Evolutionary conservation across 2,113 vertebrate genomes (phyloP).

Genomic region (Aegithalos caudatus): DNA sequence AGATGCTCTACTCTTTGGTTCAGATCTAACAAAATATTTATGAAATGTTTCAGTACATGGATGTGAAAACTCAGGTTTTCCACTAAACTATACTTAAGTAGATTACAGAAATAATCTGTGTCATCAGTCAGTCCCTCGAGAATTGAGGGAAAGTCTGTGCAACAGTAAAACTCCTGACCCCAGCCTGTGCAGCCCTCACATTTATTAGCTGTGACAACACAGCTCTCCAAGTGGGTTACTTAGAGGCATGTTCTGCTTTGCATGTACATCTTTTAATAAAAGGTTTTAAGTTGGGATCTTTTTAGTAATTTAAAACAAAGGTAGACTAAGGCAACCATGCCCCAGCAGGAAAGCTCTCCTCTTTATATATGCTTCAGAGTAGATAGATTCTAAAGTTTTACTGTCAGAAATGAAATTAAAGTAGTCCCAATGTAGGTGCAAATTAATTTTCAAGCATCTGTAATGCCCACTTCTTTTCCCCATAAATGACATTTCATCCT

Average conservation of each 20-base stretch:
- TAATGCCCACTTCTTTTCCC: not conserved
- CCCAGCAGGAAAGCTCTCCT: not conserved
- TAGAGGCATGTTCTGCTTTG: not conserved
- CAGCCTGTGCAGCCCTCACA: not conserved
- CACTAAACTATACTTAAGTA: not conserved
- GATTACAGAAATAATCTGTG: not conserved
- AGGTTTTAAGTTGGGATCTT: not conserved
- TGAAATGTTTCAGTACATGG: not conserved
- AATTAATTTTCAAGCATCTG: not conserved
- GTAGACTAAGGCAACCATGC: not conserved
- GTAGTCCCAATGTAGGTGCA: not conserved
- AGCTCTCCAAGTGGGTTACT: not conserved
- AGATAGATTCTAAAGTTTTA: not conserved
- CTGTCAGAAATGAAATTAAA: not conserved
- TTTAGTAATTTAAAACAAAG: not conserved
- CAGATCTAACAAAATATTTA: not conserved
- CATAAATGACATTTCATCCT: not conserved
- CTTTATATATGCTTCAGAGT: not conserved
- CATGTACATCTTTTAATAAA: not conserved
- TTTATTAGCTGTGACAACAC: not conserved
- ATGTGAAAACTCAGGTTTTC: not conserved
- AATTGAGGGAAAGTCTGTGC: not conserved
- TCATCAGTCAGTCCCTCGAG: not conserved
- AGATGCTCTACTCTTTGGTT: not conserved
- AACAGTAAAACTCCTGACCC: not conserved